phyloP scores from a whole-genome alignment of 1,140 invertebrate species.

The Nylanderia fulva region DNA sequence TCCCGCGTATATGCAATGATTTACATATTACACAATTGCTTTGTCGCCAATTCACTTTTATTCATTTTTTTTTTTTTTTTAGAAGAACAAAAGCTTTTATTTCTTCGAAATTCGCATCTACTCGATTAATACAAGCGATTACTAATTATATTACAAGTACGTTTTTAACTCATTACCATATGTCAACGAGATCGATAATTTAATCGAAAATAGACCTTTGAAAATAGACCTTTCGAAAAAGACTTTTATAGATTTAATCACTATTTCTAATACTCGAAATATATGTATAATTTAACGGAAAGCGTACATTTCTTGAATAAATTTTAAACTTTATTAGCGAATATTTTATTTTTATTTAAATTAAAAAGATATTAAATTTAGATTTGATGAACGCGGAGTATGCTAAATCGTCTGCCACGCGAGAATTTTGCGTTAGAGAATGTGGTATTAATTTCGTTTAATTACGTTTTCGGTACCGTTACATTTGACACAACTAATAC shows the following conservation, averaged over 20 bases:
- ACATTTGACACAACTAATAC: background rate
- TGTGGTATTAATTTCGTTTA: constrained; percentile 29
- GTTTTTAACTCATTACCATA: background rate
- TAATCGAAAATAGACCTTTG: background rate
- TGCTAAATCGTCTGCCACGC: background rate
- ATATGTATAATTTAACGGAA: background rate
- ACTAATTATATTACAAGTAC: no score
- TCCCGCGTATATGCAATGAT: background rate
- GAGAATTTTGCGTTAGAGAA: background rate
- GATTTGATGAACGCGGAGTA: background rate
- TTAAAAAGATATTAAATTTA: background rate
- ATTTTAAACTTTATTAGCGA: background rate
- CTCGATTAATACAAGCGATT: background rate
- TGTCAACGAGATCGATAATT: background rate
- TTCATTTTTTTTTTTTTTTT: background rate
- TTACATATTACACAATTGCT: constrained; percentile 25
- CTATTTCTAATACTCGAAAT: background rate
- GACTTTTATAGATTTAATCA: background rate
- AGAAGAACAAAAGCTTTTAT: background rate
- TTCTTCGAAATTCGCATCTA: background rate
- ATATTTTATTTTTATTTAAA: background rate
- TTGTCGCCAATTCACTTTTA: background rate
- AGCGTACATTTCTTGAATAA: background rate
- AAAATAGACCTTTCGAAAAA: no score
- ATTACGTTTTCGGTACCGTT: background rate